phyloP scores from a whole-genome alignment of 37 sponge, comb jelly and placozoan genomes.

The Amphimedon queenslandica region DNA sequence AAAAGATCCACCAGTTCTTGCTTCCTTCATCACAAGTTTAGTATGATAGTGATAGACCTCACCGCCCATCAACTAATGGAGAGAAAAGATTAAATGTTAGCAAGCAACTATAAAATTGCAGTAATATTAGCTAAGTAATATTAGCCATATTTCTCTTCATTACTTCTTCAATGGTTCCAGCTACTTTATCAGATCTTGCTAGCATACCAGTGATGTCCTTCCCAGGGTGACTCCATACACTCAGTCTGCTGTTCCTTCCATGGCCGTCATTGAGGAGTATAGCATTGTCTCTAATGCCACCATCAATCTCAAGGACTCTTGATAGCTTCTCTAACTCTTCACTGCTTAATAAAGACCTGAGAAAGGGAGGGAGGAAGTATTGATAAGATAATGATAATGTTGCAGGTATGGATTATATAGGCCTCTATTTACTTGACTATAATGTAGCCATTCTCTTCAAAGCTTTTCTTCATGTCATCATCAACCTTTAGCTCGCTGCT shows the following conservation, averaged over 20 bases:
- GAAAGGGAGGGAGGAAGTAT: not conserved
- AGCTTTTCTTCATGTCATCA: constrained; percentile 36
- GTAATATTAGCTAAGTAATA: not conserved
- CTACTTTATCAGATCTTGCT: constrained; percentile 75
- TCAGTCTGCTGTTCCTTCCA: constrained; percentile 59
- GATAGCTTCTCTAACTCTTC: constrained; percentile 57
- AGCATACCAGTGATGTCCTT: constrained; percentile 81
- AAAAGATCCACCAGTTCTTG: constrained; percentile 85
- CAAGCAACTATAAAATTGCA: not conserved
- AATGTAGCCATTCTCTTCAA: constrained; percentile 65
- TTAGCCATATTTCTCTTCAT: not conserved
- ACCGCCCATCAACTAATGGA: constrained; percentile 69
- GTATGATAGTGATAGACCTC: constrained; percentile 97
- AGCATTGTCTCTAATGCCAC: constrained; percentile 47
- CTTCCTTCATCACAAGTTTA: constrained; percentile 95
- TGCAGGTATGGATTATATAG: too few species aligned
- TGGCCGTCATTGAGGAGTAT: constrained; percentile 49
- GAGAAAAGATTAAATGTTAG: not conserved
- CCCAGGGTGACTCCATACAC: constrained; percentile 86
- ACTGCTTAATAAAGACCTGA: constrained; percentile 51
- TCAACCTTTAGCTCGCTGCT: constrained; percentile 16
- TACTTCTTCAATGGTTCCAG: constrained; percentile 77
- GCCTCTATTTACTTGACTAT: constrained; percentile 46
- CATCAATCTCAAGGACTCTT: constrained; percentile 50
- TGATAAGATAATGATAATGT: not conserved